These are phyloP conservation scores for Dendrocincla fuliginosa DNA, from an alignment of 2,797 vertebrate genomes.

Conservation along the genomic window DNA sequence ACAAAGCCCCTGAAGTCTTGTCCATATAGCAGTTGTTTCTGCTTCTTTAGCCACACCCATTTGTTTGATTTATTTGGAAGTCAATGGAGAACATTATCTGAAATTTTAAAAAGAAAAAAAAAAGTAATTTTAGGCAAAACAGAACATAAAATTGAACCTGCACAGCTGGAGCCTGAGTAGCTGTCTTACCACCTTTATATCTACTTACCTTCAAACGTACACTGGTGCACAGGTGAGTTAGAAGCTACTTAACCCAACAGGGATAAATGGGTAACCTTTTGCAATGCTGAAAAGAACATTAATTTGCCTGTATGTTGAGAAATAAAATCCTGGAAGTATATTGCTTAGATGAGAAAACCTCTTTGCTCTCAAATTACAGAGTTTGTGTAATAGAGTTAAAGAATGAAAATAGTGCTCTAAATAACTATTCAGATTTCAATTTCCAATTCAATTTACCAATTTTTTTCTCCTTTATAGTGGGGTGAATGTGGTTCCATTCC, in stretches of 20 bases:
- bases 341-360: not conserved
- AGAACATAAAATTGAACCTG: not conserved
- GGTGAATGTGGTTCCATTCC: conserved; percentile 92
- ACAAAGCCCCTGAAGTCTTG: not conserved
- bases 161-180: not conserved
- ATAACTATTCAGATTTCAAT: not conserved
- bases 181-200: not conserved
- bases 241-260: not conserved
- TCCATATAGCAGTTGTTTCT: not conserved
- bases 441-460: not conserved
- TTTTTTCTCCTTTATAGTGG: conserved; percentile 81
- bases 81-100: not conserved
- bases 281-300: not conserved
- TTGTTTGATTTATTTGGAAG: not conserved
- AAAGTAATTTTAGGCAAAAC: not conserved
- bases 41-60: not conserved
- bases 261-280: not conserved
- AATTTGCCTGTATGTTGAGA: not conserved
- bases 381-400: not conserved
- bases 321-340: not conserved
- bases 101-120: not conserved
- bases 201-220: not conserved
- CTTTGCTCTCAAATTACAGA: not conserved
- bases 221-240: not conserved
- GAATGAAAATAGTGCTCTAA: not conserved